A percentile compares a stretch with the other conserved stretches of the same genome.
Conservation (phyloP, 2,888 invertebrate species). For the Elysia crispata region DNA sequence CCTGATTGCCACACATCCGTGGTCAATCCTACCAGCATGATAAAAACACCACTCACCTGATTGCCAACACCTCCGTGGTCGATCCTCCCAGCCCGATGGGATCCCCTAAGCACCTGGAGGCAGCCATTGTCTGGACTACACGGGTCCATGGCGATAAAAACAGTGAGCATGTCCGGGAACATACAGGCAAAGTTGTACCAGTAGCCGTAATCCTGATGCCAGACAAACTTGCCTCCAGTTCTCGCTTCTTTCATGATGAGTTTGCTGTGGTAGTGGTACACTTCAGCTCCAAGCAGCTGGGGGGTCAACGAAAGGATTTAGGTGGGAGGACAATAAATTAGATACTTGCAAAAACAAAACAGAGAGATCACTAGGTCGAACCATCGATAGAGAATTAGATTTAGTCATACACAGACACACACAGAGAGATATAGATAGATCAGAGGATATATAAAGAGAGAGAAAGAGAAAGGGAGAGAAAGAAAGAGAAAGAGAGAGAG, state of each 20-base stretch:
- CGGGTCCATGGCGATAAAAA: constrained; percentile 72
- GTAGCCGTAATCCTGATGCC: constrained; percentile 77
- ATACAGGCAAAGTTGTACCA: constrained; percentile 75
- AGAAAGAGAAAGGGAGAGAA: too few species aligned
- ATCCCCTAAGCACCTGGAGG: constrained; percentile 71
- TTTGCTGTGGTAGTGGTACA: constrained; percentile 75
- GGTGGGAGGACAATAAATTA: too few species aligned
- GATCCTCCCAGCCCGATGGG: constrained; percentile 72
- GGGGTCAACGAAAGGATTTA: too few species aligned
- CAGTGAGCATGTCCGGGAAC: constrained; percentile 72
- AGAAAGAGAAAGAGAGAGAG: too few species aligned
- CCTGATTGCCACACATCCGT: constrained; percentile 53
- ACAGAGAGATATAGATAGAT: too few species aligned
- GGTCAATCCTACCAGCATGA: not conserved
- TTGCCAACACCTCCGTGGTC: constrained; percentile 70
- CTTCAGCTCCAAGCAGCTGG: constrained; percentile 71
- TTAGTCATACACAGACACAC: too few species aligned
- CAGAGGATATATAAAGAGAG: too few species aligned
- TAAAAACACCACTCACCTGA: constrained; percentile 50
- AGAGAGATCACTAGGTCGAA: too few species aligned
- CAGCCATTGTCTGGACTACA: constrained; percentile 72
- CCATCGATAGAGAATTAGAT: too few species aligned
- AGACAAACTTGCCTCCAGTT: constrained; percentile 70
- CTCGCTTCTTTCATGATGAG: constrained; percentile 74
- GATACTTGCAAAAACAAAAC: too few species aligned